Evolutionary conservation across 2,113 vertebrate genomes (phyloP), one percentile per base, ranked within the genome.

Genomic region (Pituophis catenifer): DNA sequence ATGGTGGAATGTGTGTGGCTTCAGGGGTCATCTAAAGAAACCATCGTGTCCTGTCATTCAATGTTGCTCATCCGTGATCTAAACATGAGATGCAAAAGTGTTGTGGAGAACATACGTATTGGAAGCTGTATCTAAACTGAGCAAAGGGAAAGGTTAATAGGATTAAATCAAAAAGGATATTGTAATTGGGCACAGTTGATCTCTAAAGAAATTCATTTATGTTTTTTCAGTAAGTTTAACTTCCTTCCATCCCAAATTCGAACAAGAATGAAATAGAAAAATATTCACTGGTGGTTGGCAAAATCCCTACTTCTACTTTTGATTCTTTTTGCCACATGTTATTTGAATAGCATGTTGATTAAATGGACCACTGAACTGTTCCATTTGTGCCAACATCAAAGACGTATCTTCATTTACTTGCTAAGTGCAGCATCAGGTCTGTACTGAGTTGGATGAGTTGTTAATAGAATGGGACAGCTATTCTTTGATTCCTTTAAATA

Each of bases 251-350:
- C 26, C 33, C 75, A 44, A 38, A 70, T 48, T 86, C 29, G 8
- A 48, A 86, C 57, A 86, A 57, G 53, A 29, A 19, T 85, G 26
- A 92, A 91, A 50, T 13, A 94, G 44, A 12, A 94, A 96, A 65
- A 44, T 88, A 29, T 8, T 52, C 33, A 59, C 55, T 19, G 19
- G 2, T 50, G 1, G n/a, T 95, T 91, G 94, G 9, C 92, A 65
- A 96, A 94, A 81, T 23, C 12, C 1, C 57, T 58, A 0, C 48
- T 11, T 54, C 62, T 0, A 0, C 1, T 6, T 29, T 93, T 62
- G 29, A 52, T 48, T 29, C 59, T 50, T 58, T 38, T 75, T 86
- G 75, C 75, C 33, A 81, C 33, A 81, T 81, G 7, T 44, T 38
- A 17, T 91, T 86, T 91, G 24, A 57, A 58, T 48, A 24, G 26